Percentiles rank a stretch among this genome's conserved stretches.
These are phyloP conservation scores for Psittacula echo DNA, from an alignment of 2,797 vertebrate species.

Conservation along the genomic window DNA sequence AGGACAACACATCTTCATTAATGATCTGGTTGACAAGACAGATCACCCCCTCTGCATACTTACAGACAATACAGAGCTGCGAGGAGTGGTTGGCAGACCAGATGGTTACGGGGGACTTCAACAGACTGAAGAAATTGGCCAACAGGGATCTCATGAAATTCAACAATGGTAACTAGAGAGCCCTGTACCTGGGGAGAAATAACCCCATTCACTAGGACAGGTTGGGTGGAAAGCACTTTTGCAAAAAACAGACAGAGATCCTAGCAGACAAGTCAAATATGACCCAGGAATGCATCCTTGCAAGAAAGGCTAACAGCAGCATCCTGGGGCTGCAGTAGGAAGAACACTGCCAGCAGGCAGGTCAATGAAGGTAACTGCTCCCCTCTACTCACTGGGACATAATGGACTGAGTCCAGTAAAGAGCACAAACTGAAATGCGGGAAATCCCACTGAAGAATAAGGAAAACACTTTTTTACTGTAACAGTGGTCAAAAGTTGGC, in stretches of 20 bases:
- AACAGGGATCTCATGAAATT: neutral
- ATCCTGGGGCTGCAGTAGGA: neutral
- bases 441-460: neutral
- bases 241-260: neutral
- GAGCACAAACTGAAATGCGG: neutral
- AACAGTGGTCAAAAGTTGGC: neutral
- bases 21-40: neutral
- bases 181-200: neutral
- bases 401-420: neutral
- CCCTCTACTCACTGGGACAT: neutral
- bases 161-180: neutral
- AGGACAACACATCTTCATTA: neutral
- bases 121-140: neutral
- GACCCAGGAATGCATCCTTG: neutral
- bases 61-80: neutral
- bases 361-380: neutral
- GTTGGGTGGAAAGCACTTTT: neutral
- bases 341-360: neutral
- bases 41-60: neutral
- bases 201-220: neutral
- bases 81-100: neutral
- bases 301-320: neutral
- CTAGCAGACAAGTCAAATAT: neutral
- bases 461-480: neutral
- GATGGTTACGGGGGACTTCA: neutral